phyloP scores from a whole-genome alignment of 2,797 vertebrate genomes.

The Muraenolepis orangiensis region DNA sequence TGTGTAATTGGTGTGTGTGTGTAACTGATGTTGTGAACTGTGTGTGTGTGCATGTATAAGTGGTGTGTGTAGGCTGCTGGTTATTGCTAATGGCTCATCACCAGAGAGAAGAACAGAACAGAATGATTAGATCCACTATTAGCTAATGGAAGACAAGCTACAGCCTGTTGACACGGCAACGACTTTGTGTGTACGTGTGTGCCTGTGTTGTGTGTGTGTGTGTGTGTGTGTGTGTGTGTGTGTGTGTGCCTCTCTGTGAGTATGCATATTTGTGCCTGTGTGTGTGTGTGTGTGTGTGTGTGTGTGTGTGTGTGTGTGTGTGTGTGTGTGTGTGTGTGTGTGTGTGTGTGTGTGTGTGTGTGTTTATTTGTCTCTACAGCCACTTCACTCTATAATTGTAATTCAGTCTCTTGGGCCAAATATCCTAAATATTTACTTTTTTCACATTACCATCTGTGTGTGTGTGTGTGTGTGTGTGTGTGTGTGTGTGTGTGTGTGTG shows the following conservation, averaged over 20 bases:
- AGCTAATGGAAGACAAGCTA: neutral
- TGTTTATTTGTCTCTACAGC: neutral
- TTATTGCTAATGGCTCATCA: neutral
- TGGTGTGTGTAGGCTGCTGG: neutral
- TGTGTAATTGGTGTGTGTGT: neutral
- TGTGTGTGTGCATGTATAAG: no score
- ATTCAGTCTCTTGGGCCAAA: neutral
- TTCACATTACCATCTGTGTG: neutral
- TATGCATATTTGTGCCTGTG: no score
- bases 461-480: conserved; percentile 1
- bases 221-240: no score
- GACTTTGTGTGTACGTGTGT: neutral
- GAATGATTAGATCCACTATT: neutral
- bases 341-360: neutral
- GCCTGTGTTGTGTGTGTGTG: neutral
- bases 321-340: neutral
- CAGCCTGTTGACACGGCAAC: neutral
- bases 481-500: neutral
- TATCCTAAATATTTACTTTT: no score
- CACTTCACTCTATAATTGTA: no score
- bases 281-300: neutral
- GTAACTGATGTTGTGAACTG: neutral
- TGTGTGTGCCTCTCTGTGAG: no score
- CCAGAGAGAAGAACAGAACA: neutral
- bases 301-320: neutral